These are phyloP conservation scores for Maconellicoccus hirsutus DNA, from an alignment of 1,140 invertebrate genomes.

Conservation along the genomic window DNA sequence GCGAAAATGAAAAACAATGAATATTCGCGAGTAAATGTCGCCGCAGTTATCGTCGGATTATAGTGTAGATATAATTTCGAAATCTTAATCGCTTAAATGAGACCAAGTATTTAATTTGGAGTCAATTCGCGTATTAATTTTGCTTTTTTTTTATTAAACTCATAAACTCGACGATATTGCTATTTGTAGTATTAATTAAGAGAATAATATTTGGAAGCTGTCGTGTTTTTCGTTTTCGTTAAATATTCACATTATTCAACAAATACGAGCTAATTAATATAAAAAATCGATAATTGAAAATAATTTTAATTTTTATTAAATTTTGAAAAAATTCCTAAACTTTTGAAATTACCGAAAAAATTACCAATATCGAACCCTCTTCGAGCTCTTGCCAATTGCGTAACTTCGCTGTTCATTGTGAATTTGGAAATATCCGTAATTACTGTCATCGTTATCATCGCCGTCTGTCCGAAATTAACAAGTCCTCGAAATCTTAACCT, in stretches of 20 bases:
- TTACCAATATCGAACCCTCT: too few relatives aligned
- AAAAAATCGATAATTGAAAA: too few relatives aligned
- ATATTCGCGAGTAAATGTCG: too few relatives aligned
- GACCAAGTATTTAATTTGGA: neutral
- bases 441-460: constrained; percentile 3
- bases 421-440: neutral
- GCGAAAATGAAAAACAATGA: too few relatives aligned
- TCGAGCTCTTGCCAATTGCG: neutral
- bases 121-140: neutral
- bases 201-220: neutral
- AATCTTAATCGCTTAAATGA: too few relatives aligned
- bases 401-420: neutral
- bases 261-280: too few relatives aligned
- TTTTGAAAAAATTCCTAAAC: too few relatives aligned
- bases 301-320: too few relatives aligned
- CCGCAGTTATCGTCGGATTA: too few relatives aligned
- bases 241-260: too few relatives aligned
- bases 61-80: too few relatives aligned
- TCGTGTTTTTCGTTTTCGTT: neutral
- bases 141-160: neutral
- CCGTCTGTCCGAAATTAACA: neutral
- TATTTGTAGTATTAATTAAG: neutral
- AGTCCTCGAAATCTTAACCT: neutral
- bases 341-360: too few relatives aligned
- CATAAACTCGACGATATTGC: neutral